Percentiles rank a stretch among this genome's conserved stretches.
These are phyloP conservation scores for Drosophila lacertosa DNA, from an alignment of 1,140 invertebrate genomes.

Conservation along the genomic window DNA sequence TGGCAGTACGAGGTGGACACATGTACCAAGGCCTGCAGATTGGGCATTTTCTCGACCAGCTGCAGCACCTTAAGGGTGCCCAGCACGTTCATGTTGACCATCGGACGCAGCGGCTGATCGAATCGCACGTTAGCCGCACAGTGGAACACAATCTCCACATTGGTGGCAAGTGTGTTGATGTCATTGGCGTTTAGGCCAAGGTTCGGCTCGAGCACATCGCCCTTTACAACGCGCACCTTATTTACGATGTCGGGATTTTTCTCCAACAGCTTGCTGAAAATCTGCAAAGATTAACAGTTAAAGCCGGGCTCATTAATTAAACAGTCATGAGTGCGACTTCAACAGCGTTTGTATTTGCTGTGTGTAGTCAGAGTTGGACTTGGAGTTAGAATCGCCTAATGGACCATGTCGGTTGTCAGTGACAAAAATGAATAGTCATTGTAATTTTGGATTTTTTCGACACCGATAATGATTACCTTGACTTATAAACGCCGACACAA, in stretches of 20 bases:
- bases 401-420: constrained; percentile 42
- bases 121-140: constrained; percentile 96
- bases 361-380: constrained; percentile 22
- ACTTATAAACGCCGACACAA: constrained; percentile 67
- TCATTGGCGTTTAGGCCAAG: constrained; percentile 90
- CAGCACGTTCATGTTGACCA: constrained; percentile 88
- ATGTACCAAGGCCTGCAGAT: constrained; percentile 90
- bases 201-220: constrained; percentile 92
- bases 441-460: constrained; percentile 63
- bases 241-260: constrained; percentile 86
- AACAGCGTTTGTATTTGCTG: no score
- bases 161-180: constrained; percentile 85
- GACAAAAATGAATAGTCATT: constrained; percentile 71
- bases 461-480: constrained; percentile 70
- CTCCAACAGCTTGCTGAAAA: constrained; percentile 88
- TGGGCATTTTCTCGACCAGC: constrained; percentile 88
- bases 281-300: constrained; percentile 84
- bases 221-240: constrained; percentile 91
- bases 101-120: constrained; percentile 91
- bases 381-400: constrained; percentile 60
- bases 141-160: constrained; percentile 93
- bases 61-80: constrained; percentile 88
- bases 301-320: constrained; percentile 52
- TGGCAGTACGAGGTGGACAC: constrained; percentile 94
- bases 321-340: constrained; percentile 1